These are phyloP conservation scores for Mycetomoellerius zeteki DNA, from an alignment of 1,140 invertebrate genomes.

Conservation along the genomic window DNA sequence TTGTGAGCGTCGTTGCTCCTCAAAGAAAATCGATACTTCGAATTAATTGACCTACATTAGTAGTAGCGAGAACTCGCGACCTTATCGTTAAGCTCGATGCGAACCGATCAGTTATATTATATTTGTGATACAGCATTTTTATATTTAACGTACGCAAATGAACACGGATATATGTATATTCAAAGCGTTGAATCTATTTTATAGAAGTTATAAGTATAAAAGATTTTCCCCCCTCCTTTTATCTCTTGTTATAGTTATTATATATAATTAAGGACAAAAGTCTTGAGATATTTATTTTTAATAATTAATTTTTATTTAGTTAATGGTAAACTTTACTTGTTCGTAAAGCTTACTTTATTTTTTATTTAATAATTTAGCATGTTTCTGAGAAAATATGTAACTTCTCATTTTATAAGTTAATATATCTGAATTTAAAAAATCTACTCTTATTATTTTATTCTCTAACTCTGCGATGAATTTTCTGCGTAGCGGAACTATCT, in stretches of 20 bases:
- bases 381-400: neutral
- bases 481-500: neutral
- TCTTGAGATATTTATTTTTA: neutral
- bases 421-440: neutral
- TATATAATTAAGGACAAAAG: neutral
- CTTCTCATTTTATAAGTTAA: neutral
- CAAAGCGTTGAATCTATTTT: neutral
- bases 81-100: constrained; percentile 37
- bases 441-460: neutral
- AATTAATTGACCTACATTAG: constrained; percentile 73
- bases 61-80: constrained; percentile 29
- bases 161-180: neutral
- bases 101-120: constrained; percentile 2
- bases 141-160: neutral
- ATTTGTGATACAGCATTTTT: neutral
- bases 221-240: no score
- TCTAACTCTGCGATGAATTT: neutral
- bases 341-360: no score
- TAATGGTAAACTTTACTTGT: no score
- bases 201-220: neutral
- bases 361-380: neutral
- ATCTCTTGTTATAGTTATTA: neutral
- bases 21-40: constrained; percentile 67
- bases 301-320: constrained; percentile 4
- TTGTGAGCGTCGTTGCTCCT: constrained; percentile 41